Evolutionary conservation across 2,797 vertebrate genomes (phyloP).

Genomic region (Alcedo quadribrachys): DNA sequence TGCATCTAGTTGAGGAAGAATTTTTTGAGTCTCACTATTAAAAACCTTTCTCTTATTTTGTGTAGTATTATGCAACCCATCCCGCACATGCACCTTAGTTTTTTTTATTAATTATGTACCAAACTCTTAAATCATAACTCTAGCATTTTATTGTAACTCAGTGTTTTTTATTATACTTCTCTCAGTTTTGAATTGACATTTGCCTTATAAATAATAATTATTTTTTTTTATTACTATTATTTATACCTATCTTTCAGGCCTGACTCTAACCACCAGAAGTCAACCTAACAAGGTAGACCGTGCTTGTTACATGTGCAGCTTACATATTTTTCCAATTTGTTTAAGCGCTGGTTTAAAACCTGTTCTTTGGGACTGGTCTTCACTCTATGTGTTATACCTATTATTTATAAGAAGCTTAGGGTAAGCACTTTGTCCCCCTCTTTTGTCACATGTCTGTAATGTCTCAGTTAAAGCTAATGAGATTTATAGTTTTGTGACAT

Average conservation of each 20-base stretch:
- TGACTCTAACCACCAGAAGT: neutral
- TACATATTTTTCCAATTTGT: neutral
- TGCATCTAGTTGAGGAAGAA: neutral
- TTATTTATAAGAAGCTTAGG: constrained; percentile 46
- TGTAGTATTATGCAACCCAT: neutral
- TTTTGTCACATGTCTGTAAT: constrained; percentile 31
- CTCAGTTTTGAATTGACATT: neutral
- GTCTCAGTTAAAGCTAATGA: constrained; percentile 41
- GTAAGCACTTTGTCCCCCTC: constrained; percentile 35
- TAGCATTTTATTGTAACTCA: neutral
- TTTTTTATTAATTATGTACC: neutral
- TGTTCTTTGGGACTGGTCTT: neutral
- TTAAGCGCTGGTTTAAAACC: neutral
- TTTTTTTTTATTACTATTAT: neutral
- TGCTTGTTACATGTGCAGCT: neutral
- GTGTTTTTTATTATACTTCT: neutral
- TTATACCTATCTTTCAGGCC: neutral
- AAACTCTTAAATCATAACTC: neutral
- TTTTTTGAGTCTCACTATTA: neutral
- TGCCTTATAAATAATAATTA: neutral
- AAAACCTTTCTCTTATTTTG: neutral
- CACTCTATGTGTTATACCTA: neutral
- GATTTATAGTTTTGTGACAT: constrained; percentile 38
- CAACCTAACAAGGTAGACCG: fast-evolving
- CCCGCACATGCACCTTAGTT: neutral